phyloP scores from a whole-genome alignment of 2,113 vertebrate genomes.

The Chlorocebus sabaeus region DNA sequence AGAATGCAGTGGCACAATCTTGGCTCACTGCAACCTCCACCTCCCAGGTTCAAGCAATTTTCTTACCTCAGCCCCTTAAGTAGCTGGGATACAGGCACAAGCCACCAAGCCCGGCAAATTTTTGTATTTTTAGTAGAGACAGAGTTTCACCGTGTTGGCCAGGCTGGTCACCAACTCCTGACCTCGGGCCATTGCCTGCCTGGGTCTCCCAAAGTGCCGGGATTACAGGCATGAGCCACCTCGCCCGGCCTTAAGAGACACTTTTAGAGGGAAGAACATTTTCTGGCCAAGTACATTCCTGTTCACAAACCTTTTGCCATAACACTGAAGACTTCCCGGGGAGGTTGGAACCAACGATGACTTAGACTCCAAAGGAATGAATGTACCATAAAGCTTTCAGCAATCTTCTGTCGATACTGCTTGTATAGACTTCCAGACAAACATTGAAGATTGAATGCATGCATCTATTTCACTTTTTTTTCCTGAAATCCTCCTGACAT shows the following conservation, averaged over 20 bases:
- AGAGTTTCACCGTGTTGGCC: too few species aligned
- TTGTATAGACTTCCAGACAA: background rate
- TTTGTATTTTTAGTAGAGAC: too few species aligned
- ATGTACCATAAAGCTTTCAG: background rate
- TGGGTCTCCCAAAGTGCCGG: background rate
- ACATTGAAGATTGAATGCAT: background rate
- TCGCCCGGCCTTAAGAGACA: background rate
- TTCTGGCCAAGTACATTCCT: background rate
- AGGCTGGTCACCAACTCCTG: background rate
- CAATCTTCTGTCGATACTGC: background rate
- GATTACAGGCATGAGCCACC: background rate
- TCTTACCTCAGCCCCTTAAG: too few species aligned
- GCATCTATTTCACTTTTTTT: background rate
- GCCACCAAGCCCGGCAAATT: too few species aligned
- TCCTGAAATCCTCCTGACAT: background rate
- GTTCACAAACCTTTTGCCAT: background rate
- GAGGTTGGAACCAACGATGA: background rate
- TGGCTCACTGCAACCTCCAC: too few species aligned
- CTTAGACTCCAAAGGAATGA: background rate
- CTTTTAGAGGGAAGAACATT: background rate
- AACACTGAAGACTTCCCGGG: background rate
- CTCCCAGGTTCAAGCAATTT: too few species aligned
- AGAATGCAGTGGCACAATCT: too few species aligned
- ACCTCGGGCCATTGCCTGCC: background rate
- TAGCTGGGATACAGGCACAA: too few species aligned